phyloP scores from a whole-genome alignment of 2,113 vertebrate genomes.

The Ammospiza caudacuta region DNA sequence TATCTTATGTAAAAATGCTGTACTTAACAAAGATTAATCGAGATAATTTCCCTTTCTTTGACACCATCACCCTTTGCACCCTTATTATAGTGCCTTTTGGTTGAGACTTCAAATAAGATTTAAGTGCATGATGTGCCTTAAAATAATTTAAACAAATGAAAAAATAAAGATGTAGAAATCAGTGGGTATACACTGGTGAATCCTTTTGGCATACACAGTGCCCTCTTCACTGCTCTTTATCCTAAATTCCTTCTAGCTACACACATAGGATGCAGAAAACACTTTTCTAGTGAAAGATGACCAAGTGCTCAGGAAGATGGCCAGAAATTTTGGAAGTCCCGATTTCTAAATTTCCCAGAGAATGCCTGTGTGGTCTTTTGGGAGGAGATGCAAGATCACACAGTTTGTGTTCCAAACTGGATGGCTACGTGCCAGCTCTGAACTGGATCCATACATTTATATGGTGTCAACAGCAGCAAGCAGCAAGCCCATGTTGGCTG shows the following conservation, averaged over 20 bases:
- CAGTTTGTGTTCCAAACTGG: not conserved
- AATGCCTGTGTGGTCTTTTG: not conserved
- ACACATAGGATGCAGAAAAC: not conserved
- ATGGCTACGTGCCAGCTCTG: not conserved
- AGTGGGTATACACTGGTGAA: not conserved
- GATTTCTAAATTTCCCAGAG: not conserved
- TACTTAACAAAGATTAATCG: conserved; percentile 25
- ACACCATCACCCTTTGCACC: not conserved
- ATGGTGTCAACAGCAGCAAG: not conserved
- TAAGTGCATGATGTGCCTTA: not conserved
- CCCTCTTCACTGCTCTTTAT: not conserved
- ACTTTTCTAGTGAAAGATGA: not conserved
- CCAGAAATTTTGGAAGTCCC: not conserved
- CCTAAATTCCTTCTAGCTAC: not conserved
- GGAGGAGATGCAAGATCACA: not conserved
- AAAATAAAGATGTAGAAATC: not conserved
- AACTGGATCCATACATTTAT: not conserved
- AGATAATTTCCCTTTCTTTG: conserved; percentile 17
- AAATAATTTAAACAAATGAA: not conserved
- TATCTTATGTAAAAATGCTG: not conserved
- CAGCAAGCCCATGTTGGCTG: not conserved
- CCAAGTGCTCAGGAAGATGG: not conserved
- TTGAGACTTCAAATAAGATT: not conserved
- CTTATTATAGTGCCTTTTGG: not conserved
- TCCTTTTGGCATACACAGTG: not conserved